Conservation (phyloP, 2,888 invertebrate species). For the Cephus spinipes region DNA sequence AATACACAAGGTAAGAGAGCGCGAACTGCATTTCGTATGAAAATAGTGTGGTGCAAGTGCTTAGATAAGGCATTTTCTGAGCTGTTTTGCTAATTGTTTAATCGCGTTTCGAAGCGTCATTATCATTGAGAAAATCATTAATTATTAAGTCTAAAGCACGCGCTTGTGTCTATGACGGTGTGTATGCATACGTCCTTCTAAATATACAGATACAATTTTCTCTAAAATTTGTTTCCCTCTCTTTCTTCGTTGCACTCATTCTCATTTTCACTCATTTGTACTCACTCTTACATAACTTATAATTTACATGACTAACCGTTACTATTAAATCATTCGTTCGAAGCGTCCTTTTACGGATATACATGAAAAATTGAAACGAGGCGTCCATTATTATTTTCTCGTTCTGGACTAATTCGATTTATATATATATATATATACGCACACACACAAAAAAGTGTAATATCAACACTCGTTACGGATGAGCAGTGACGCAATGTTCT, state of each 20-base stretch:
- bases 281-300: conserved; percentile 21
- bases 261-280: conserved; percentile 4
- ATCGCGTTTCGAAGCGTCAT: background rate
- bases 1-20: too few relatives aligned
- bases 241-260: background rate
- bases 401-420: background rate
- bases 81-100: conserved; percentile 3
- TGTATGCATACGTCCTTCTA: background rate
- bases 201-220: conserved; percentile 17
- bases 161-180: too few relatives aligned
- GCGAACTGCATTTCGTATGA: too few relatives aligned
- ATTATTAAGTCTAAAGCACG: too few relatives aligned
- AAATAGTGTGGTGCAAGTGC: too few relatives aligned
- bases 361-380: background rate
- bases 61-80: too few relatives aligned
- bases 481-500: background rate
- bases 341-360: background rate
- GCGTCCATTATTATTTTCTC: background rate
- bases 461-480: background rate
- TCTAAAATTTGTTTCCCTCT: background rate
- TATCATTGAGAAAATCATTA: too few relatives aligned
- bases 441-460: background rate
- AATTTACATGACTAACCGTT: background rate
- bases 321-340: background rate
- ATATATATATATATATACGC: background rate